Evolutionary conservation across 2,113 vertebrate species (phyloP).

Genomic region (Tupaia chinensis): DNA sequence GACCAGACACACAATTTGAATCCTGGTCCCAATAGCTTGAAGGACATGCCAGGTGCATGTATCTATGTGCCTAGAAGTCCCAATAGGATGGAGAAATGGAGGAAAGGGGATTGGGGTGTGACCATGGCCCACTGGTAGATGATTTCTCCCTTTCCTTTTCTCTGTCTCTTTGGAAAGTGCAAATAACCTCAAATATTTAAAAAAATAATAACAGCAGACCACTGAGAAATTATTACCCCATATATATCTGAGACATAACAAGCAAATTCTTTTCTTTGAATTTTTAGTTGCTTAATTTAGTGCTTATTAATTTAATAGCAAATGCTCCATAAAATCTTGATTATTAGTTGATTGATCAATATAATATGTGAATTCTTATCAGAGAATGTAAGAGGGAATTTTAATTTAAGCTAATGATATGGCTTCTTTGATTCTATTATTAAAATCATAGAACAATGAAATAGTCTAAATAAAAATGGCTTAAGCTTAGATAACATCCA

Average conservation of each 20-base stretch:
- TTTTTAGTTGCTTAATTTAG: conserved; percentile 1
- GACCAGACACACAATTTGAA: too few species aligned
- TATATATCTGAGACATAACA: background rate
- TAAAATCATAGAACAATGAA: conserved; percentile 12
- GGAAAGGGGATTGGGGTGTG: too few species aligned
- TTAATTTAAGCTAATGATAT: background rate
- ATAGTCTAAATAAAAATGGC: background rate
- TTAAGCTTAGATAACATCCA: background rate
- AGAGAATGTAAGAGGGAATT: background rate
- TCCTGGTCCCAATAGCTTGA: too few species aligned
- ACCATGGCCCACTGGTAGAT: too few species aligned
- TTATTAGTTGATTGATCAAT: background rate
- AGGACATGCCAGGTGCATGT: too few species aligned
- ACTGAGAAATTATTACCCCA: background rate
- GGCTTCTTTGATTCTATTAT: conserved; percentile 12
- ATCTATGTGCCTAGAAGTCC: too few species aligned
- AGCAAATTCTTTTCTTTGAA: background rate
- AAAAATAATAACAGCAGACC: background rate
- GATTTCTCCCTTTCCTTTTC: too few species aligned
- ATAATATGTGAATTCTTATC: conserved; percentile 31
- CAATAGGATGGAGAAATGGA: too few species aligned
- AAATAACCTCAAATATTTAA: too few species aligned
- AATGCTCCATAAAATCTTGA: background rate
- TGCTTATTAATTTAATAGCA: background rate
- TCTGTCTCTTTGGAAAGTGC: too few species aligned